Conservation (phyloP, 2,888 invertebrate genomes). For the Muschampia plurimacula region DNA sequence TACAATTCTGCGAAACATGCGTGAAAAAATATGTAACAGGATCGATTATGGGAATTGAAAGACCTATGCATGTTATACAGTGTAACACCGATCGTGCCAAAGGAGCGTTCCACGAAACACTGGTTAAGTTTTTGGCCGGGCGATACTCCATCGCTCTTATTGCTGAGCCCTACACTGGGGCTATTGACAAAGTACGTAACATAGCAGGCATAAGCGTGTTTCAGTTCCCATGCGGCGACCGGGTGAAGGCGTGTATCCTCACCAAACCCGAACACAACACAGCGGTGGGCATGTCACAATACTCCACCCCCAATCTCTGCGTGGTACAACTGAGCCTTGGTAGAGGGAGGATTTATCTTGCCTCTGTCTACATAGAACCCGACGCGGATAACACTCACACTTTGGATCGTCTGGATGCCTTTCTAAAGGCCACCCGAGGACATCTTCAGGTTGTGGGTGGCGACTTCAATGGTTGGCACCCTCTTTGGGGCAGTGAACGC, state of each 20-base stretch:
- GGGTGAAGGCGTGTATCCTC: not conserved
- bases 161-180: not conserved
- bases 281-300: not conserved
- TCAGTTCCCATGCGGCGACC: not conserved
- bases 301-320: not conserved
- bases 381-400: not conserved
- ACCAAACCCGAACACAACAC: not conserved
- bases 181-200: not conserved
- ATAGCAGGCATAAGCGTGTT: not conserved
- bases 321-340: not conserved
- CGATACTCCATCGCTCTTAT: not conserved
- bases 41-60: not conserved
- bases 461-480: not conserved
- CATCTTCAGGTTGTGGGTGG: not conserved
- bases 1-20: not conserved
- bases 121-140: not conserved
- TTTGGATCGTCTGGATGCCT: not conserved
- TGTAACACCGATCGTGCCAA: not conserved
- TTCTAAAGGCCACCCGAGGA: not conserved
- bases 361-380: not conserved
- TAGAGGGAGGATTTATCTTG: not conserved
- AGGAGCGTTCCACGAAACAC: not conserved
- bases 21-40: not conserved
- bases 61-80: not conserved
- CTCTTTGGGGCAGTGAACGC: not conserved